These are phyloP conservation scores for Globicephala melas DNA, from an alignment of 2,113 vertebrate genomes.

Conservation along the genomic window DNA sequence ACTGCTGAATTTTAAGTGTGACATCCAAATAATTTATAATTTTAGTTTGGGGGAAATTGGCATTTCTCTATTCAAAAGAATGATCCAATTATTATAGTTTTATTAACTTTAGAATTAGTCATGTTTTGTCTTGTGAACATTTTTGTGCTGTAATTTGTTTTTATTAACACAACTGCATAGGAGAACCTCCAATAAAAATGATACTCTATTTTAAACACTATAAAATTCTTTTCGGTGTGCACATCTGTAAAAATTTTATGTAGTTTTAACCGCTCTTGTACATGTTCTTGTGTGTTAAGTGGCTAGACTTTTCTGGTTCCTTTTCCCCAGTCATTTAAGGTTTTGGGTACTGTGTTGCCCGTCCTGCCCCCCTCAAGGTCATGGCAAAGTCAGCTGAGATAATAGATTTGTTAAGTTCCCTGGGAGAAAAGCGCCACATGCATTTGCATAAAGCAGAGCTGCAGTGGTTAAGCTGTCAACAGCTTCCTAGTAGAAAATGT, in stretches of 20 bases:
- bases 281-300: not conserved
- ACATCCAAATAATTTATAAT: not conserved
- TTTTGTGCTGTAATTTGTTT: not conserved
- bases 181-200: not conserved
- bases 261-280: not conserved
- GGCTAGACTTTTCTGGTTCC: not conserved
- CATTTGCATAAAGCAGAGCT: conserved; percentile 35
- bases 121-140: not conserved
- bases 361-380: not conserved
- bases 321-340: not conserved
- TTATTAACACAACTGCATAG: not conserved
- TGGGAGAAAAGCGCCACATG: not conserved
- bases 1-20: conserved; percentile 25
- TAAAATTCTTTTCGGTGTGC: not conserved
- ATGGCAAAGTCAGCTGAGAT: not conserved
- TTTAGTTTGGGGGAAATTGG: conserved; percentile 1
- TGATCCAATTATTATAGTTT: not conserved
- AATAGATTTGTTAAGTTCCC: not conserved
- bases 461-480: not conserved
- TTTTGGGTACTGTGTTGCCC: not conserved
- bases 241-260: not conserved
- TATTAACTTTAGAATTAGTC: not conserved
- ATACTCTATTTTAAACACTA: not conserved
- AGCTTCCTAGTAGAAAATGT: conserved; percentile 26
- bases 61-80: conserved; percentile 43